Conservation (phyloP, 2,888 invertebrate species). For the Hemaris fuciformis region DNA sequence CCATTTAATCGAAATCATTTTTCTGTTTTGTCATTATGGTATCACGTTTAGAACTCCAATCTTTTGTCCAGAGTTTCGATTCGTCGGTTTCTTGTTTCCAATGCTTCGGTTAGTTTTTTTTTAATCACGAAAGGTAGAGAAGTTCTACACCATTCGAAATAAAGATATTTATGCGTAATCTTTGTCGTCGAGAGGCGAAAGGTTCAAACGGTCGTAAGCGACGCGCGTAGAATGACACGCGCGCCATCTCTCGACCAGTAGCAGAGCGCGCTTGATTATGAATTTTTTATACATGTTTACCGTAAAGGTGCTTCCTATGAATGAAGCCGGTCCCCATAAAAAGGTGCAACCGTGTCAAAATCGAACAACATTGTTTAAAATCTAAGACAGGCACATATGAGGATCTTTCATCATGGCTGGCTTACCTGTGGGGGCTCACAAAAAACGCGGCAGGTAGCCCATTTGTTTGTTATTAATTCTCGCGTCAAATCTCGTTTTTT, state of each 20-base stretch:
- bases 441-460: constrained; percentile 81
- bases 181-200: not conserved
- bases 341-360: constrained; percentile 77
- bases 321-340: constrained; percentile 65
- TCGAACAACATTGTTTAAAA: constrained; percentile 74
- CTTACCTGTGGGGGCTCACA: constrained; percentile 77
- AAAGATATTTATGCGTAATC: constrained; percentile 6
- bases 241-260: constrained; percentile 13
- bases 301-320: constrained; percentile 59
- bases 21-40: constrained; percentile 82
- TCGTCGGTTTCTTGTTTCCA: constrained; percentile 77
- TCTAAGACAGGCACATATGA: constrained; percentile 75
- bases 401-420: constrained; percentile 73
- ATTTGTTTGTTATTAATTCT: constrained; percentile 83
- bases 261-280: constrained; percentile 38
- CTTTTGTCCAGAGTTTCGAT: constrained; percentile 73
- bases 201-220: not conserved
- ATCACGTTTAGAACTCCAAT: constrained; percentile 78
- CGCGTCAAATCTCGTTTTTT: constrained; percentile 76
- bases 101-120: constrained; percentile 64
- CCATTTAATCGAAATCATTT: constrained; percentile 80
- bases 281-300: constrained; percentile 52
- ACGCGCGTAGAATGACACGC: not conserved
- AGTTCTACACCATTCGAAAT: constrained; percentile 48
- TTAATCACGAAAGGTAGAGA: constrained; percentile 58